These are phyloP conservation scores for Sarcophaga peregrina DNA, from an alignment of 1,140 invertebrate species.

Conservation along the genomic window DNA sequence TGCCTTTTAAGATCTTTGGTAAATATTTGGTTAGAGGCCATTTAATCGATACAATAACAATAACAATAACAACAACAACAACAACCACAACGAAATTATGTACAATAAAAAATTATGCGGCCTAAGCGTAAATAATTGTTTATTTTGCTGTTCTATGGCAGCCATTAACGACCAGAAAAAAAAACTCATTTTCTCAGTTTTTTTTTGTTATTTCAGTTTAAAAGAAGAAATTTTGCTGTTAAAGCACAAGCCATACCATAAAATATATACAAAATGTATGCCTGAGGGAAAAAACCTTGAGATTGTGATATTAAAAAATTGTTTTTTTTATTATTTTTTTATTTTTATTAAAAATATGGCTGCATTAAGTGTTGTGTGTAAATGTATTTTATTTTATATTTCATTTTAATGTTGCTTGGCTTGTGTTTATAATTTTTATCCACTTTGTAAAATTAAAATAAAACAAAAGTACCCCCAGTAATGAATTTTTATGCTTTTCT, in stretches of 20 bases:
- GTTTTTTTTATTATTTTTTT: too few species aligned
- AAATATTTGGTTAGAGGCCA: not conserved
- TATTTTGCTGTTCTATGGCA: not conserved
- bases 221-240: not conserved
- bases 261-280: not conserved
- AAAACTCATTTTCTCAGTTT: not conserved
- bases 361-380: not conserved
- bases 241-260: constrained; percentile 3
- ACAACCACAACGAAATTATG: too few species aligned
- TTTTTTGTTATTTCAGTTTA: too few species aligned
- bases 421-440: not conserved
- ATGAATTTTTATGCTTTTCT: constrained; percentile 6
- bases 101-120: too few species aligned
- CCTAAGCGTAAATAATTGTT: not conserved
- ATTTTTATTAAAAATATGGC: not conserved
- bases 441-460: not conserved
- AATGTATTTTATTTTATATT: not conserved
- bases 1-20: too few species aligned
- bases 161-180: not conserved
- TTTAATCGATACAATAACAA: not conserved
- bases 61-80: too few species aligned
- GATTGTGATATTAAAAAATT: not conserved
- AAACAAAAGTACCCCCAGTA: too few species aligned
- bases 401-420: not conserved
- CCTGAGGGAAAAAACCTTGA: not conserved